These are phyloP conservation scores for Euspilapteryx auroguttella DNA, from an alignment of 2,888 invertebrate genomes.

Conservation along the genomic window DNA sequence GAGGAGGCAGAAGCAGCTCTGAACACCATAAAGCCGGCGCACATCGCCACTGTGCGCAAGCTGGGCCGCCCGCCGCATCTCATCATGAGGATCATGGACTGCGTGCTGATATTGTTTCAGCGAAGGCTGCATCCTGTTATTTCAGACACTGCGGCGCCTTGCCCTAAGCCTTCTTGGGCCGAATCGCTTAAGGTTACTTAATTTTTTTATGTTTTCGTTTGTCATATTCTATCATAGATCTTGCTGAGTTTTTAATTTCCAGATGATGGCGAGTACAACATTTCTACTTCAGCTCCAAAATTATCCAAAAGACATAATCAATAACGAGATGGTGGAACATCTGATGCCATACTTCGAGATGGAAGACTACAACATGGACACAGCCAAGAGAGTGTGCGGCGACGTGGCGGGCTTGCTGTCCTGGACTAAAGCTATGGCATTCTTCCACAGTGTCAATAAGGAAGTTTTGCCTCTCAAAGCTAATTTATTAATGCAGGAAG, in stretches of 20 bases:
- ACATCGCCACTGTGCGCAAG: constrained; percentile 93
- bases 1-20: constrained; percentile 94
- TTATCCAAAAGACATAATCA: constrained; percentile 95
- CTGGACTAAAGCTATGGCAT: constrained; percentile 96
- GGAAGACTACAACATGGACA: constrained; percentile 98
- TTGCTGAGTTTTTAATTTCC: constrained; percentile 9
- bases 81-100: constrained; percentile 98
- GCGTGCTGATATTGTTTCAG: constrained; percentile 91
- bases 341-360: constrained; percentile 89
- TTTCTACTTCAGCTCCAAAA: constrained; percentile 90
- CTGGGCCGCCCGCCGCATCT: constrained; percentile 93
- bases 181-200: constrained; percentile 82
- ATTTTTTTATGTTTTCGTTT: too few relatives aligned
- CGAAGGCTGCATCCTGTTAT: constrained; percentile 81
- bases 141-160: constrained; percentile 78
- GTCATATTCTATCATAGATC: background rate
- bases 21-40: constrained; percentile 95
- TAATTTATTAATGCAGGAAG: constrained; percentile 88
- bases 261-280: constrained; percentile 96
- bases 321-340: constrained; percentile 95
- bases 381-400: constrained; percentile 92
- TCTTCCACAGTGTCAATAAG: constrained; percentile 94
- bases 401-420: constrained; percentile 94
- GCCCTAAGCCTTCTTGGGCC: constrained; percentile 94
- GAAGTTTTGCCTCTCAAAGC: constrained; percentile 94